These are phyloP conservation scores for Conchocele bisecta DNA, from an alignment of 2,888 invertebrate species.

Conservation along the genomic window DNA sequence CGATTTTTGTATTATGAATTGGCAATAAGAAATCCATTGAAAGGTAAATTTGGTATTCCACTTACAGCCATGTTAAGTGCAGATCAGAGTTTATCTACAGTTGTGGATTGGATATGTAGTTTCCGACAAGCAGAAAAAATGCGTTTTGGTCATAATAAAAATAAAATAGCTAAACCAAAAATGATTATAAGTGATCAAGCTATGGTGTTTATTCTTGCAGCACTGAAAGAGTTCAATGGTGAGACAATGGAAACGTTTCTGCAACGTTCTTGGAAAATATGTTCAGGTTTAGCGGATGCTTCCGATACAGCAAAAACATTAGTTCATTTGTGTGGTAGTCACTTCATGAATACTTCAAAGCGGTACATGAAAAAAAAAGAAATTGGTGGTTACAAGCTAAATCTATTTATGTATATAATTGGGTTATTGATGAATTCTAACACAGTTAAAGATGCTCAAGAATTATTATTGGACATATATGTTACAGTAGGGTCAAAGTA, in stretches of 20 bases:
- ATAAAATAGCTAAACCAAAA: slow-evolving; percentile 7
- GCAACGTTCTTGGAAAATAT: slow-evolving; percentile 12
- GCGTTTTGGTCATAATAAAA: slow-evolving; percentile 8
- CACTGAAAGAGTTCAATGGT: slow-evolving; percentile 25
- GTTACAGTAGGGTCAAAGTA: slow-evolving; percentile 4
- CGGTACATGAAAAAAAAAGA: slow-evolving; percentile 19
- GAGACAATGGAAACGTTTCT: slow-evolving; percentile 6
- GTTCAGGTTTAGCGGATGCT: neutral
- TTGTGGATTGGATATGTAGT: slow-evolving; percentile 24
- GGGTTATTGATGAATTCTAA: slow-evolving; percentile 38
- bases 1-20: slow-evolving; percentile 21
- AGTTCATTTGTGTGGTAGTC: slow-evolving; percentile 21
- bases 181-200: slow-evolving; percentile 24
- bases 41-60: slow-evolving; percentile 27
- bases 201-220: slow-evolving; percentile 22
- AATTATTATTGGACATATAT: slow-evolving; percentile 13
- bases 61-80: slow-evolving; percentile 1
- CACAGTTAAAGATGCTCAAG: slow-evolving; percentile 11
- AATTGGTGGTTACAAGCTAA: neutral
- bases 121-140: slow-evolving; percentile 20
- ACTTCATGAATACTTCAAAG: slow-evolving; percentile 21
- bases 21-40: neutral
- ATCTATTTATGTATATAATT: slow-evolving; percentile 16
- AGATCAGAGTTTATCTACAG: slow-evolving; percentile 2
- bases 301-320: slow-evolving; percentile 14